These are phyloP conservation scores for Ophonus ardosiacus DNA, from an alignment of 2,888 invertebrate species.

Conservation along the genomic window DNA sequence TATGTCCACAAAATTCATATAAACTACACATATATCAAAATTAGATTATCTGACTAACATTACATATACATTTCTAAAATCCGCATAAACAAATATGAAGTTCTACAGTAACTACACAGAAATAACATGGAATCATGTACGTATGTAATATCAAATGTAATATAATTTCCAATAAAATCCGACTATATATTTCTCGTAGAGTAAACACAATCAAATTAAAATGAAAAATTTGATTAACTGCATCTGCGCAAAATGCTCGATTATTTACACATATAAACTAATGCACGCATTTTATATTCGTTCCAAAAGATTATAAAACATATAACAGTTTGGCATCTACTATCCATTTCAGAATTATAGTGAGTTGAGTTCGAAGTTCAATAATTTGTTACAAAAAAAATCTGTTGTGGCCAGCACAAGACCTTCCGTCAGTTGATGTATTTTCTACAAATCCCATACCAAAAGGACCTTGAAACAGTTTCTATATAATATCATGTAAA, in stretches of 20 bases:
- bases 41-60: background rate
- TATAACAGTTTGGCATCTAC: background rate
- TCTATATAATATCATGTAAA: too few relatives aligned
- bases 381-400: too few relatives aligned
- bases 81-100: background rate
- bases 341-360: too few relatives aligned
- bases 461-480: too few relatives aligned
- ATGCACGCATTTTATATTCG: slow-evolving; percentile 1
- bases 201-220: background rate
- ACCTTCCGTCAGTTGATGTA: too few relatives aligned
- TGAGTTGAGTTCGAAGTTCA: too few relatives aligned
- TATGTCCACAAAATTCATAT: background rate
- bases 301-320: background rate
- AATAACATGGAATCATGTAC: background rate
- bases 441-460: too few relatives aligned
- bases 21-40: background rate
- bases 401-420: too few relatives aligned
- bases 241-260: background rate
- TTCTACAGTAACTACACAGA: background rate
- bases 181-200: background rate
- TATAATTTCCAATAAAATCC: background rate
- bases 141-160: background rate
- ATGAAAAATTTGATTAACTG: background rate
- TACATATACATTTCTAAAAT: background rate
- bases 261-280: background rate